phyloP scores from a whole-genome alignment of 2,113 vertebrate genomes.

The Muscicapa adusta region DNA sequence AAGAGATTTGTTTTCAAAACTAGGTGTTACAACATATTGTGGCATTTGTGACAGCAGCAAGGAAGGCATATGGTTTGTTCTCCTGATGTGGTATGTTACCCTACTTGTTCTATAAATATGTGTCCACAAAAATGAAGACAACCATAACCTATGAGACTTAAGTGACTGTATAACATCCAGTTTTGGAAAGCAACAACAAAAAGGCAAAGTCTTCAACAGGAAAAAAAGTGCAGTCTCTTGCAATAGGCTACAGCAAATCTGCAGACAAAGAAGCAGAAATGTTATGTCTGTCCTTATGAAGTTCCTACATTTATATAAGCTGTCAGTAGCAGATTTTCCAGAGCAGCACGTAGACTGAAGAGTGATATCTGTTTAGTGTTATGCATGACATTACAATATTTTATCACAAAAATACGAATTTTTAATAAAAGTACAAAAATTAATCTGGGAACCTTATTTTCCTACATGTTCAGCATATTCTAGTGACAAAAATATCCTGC shows the following conservation, averaged over 20 bases:
- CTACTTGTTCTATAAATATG: neutral
- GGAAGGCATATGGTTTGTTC: neutral
- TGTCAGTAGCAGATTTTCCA: neutral
- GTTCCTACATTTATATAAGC: neutral
- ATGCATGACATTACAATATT: neutral
- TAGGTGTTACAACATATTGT: neutral
- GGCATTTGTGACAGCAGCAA: neutral
- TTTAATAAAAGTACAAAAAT: neutral
- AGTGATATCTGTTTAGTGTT: neutral
- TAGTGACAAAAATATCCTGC: neutral
- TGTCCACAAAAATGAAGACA: neutral
- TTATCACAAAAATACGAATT: neutral
- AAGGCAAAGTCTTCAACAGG: neutral
- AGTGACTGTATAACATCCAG: neutral
- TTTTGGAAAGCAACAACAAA: neutral
- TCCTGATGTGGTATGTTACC: neutral
- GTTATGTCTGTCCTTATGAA: neutral
- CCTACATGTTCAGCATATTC: neutral
- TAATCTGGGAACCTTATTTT: neutral
- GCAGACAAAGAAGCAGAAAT: neutral
- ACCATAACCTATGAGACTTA: neutral
- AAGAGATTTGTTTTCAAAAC: constrained; percentile 6
- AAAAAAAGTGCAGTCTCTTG: neutral
- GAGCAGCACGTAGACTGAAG: neutral
- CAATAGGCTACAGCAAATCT: neutral